Evolutionary conservation across 2,113 vertebrate species (phyloP), one percentile per base, ranked within the genome.

Genomic region (Hirundichthys speculiger): DNA sequence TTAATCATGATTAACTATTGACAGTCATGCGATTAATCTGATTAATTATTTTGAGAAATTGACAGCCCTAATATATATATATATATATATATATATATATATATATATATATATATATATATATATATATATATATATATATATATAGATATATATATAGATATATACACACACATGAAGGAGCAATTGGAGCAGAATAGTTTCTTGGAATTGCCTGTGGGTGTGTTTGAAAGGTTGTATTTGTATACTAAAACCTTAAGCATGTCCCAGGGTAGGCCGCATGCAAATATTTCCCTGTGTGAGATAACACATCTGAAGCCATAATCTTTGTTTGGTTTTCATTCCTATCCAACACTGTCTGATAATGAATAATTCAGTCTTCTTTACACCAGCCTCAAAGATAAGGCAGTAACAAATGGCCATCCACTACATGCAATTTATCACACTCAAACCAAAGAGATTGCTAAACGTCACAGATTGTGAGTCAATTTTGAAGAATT

Each of bases 391-490:
- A 61, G 63, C 45, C 52, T 73, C 24, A 68, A 48, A 85, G 86
- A 86, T 90, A 87, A 88, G 71, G 49, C 59, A 61, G 45, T 76
- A 85, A 86, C 85, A 80, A 88, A 91, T 79, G 73, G 51, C 45
- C 47, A 57, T 79, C 60, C 68, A 64, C 68, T 67, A 20, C 49
- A 41, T 57, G 77, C 54, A 61, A 75, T 88, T 84, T 49, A 85
- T 88, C 85, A 84, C 76, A 80, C 56, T 10, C 18, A 49, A 46
- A 55, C 77, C 43, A 72, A 66, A 79, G 67, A 61, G 66, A 80
- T 65, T 58, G 64, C 51, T 84, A 86, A 86, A 77, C 84, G 77
- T 86, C 78, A 82, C 70, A 68, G 74, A 80, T 34, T 80, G 65
- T 62, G 66, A 75, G 56, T 14, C 73, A 74, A 58, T 18, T 45